Conservation (phyloP, 2,888 invertebrate species). For the Frankliniella fusca region DNA sequence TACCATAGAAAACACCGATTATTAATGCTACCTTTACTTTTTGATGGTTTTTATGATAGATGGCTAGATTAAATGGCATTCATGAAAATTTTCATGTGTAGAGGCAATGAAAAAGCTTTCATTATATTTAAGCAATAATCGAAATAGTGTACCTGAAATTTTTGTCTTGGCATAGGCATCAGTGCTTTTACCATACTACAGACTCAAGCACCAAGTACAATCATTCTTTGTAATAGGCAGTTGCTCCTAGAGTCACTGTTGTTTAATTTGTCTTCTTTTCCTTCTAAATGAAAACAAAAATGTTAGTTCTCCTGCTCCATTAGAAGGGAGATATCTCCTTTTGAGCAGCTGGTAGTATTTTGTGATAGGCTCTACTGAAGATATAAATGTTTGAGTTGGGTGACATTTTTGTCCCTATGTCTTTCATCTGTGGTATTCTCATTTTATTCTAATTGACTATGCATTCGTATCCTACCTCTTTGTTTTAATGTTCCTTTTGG, state of each 20-base stretch:
- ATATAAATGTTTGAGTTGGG: too few species aligned
- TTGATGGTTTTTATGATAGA: neutral
- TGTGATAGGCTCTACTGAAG: too few species aligned
- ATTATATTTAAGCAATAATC: neutral
- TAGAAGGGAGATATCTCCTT: too few species aligned
- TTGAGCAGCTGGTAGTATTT: too few species aligned
- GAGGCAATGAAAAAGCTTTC: neutral
- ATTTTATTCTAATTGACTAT: too few species aligned
- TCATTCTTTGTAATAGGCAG: neutral
- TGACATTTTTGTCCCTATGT: too few species aligned
- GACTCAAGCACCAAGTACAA: neutral
- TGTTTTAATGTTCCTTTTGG: too few species aligned
- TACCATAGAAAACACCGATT: neutral
- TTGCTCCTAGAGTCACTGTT: too few species aligned
- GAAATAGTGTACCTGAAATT: slow-evolving; percentile 23
- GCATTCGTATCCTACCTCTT: too few species aligned
- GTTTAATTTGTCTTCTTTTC: neutral
- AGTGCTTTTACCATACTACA: neutral
- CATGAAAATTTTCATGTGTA: neutral
- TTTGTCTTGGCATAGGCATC: neutral
- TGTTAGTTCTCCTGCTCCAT: too few species aligned
- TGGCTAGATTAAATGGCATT: neutral
- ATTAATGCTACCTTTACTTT: neutral
- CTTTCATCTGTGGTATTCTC: too few species aligned
- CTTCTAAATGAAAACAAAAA: too few species aligned